Evolutionary conservation across 2,797 vertebrate genomes (phyloP).

Genomic region (Schizopygopsis pylzovi): DNA sequence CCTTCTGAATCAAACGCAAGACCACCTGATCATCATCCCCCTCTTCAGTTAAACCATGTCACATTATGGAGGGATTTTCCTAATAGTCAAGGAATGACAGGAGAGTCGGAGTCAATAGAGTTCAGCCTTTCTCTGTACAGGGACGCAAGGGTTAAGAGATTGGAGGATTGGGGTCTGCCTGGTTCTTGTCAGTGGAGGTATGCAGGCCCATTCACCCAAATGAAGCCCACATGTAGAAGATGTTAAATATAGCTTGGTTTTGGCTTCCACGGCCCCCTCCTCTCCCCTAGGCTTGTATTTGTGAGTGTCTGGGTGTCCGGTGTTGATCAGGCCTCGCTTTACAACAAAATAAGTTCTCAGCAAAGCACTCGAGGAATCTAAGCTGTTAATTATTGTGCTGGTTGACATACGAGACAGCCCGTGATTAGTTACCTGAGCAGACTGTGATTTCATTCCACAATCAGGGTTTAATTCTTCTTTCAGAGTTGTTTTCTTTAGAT

Average conservation of each 20-base stretch:
- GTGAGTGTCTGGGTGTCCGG: conserved; percentile 54
- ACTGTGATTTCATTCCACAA: conserved; percentile 5
- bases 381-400: conserved; percentile 20
- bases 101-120: neutral
- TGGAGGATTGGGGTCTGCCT: conserved; percentile 52
- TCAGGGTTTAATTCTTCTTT: conserved; percentile 1
- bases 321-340: conserved; percentile 40
- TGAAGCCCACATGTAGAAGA: conserved; percentile 76
- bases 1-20: neutral
- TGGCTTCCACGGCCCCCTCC: conserved; percentile 63
- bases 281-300: conserved; percentile 25
- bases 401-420: conserved; percentile 21
- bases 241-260: conserved; percentile 76
- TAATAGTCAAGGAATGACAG: neutral
- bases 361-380: conserved; percentile 21
- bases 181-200: conserved; percentile 67
- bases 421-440: conserved; percentile 42
- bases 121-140: neutral
- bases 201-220: conserved; percentile 71
- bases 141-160: conserved; percentile 40
- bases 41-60: neutral
- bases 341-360: neutral
- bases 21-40: neutral
- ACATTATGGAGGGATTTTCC: neutral
- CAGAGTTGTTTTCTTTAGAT: conserved; percentile 2